phyloP scores from a whole-genome alignment of 2,888 invertebrate species.

The Esperia sulphurella region DNA sequence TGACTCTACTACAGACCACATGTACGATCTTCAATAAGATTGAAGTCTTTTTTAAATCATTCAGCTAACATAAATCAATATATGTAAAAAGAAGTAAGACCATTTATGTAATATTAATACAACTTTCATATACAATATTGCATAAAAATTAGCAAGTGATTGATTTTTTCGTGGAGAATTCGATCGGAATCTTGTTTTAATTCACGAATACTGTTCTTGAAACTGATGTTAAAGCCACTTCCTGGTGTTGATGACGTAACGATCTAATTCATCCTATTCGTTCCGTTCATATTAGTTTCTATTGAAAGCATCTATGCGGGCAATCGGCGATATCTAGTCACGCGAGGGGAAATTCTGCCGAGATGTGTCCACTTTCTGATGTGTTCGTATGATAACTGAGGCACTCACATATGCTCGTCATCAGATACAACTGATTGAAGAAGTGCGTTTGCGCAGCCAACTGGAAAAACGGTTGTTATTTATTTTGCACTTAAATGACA shows the following conservation, averaged over 20 bases:
- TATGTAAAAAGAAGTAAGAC: no score
- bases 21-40: no score
- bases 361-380: constrained; percentile 28
- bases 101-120: no score
- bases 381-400: constrained; percentile 4
- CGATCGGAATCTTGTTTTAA: constrained; percentile 25
- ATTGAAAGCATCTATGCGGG: constrained; percentile 34
- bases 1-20: no score
- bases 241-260: constrained; percentile 32
- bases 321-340: constrained; percentile 35
- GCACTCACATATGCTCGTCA: background rate
- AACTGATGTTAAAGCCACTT: constrained; percentile 20
- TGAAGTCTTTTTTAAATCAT: no score
- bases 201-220: constrained; percentile 7
- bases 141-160: constrained; percentile 9
- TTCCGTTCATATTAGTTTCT: constrained; percentile 31
- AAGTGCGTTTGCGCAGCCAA: background rate
- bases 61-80: no score
- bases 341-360: constrained; percentile 37
- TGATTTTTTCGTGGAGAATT: constrained; percentile 38
- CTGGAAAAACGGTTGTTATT: background rate
- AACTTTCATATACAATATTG: no score
- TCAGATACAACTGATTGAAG: background rate
- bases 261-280: constrained; percentile 27
- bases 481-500: background rate